phyloP scores from a whole-genome alignment of 2,888 invertebrate species.

The Vannuccia rotundouncinata region DNA sequence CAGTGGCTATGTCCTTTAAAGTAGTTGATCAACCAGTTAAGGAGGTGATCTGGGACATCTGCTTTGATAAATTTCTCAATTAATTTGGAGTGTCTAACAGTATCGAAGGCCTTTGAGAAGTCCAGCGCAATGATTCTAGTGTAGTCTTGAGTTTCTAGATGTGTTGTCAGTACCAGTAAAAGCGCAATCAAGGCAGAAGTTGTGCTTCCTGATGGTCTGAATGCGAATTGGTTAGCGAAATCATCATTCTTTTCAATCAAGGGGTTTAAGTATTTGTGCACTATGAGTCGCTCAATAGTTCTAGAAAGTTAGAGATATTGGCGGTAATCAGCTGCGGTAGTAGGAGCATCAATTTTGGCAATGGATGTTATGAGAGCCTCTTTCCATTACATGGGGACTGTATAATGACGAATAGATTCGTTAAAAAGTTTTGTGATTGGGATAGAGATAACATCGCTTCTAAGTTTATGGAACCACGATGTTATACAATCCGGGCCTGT shows the following conservation, averaged over 20 bases:
- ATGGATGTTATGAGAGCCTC: conserved; percentile 21
- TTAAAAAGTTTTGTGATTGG: conserved; percentile 24
- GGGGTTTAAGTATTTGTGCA: conserved; percentile 25
- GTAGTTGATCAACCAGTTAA: not conserved
- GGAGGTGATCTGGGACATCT: not conserved
- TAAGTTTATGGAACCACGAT: conserved; percentile 23
- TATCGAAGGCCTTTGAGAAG: conserved; percentile 24
- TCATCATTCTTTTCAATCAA: too few relatives aligned
- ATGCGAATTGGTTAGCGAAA: conserved; percentile 24
- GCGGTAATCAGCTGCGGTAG: conserved; percentile 20
- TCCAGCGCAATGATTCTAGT: conserved; percentile 26
- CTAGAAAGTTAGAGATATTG: too few relatives aligned
- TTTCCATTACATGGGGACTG: conserved; percentile 21
- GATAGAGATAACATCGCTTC: conserved; percentile 6
- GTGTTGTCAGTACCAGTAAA: conserved; percentile 23
- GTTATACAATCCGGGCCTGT: conserved; percentile 20
- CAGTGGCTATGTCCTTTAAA: not conserved
- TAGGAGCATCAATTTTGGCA: conserved; percentile 20
- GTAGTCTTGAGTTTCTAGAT: conserved; percentile 21
- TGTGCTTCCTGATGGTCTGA: conserved; percentile 18
- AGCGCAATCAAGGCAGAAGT: conserved; percentile 19
- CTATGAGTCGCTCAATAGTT: conserved; percentile 24
- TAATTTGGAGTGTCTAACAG: conserved; percentile 23
- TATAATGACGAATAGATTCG: conserved; percentile 18
- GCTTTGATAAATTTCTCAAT: conserved; percentile 16